Base-by-base conservation (phyloP, 2,797 vertebrate species). In the Pangasius djambal region DNA sequence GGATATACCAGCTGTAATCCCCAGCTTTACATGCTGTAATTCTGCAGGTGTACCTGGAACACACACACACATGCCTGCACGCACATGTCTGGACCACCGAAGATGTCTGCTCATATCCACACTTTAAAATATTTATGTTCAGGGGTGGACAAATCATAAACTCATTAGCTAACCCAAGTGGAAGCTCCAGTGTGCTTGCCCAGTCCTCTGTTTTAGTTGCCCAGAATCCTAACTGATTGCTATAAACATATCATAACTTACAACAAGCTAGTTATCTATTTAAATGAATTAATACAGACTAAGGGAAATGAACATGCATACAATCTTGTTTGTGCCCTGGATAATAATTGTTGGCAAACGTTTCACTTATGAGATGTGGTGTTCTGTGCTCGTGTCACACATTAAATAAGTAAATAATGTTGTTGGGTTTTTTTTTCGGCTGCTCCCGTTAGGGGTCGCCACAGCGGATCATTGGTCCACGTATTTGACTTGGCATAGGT, bases 11-110 rank as follows among this genome's bases (percentile, higher is more conserved):
- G 92, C 93, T 94, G 94, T 96, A 96, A 96, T 97, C 96, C 94
- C 87, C 91, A 94, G 89, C 93, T 96, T 97, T 96, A 97, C 96
- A 96, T 86, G 93, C 93, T 95, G 96, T 96, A 96, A 96, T 96
- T 93, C 95, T 94, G 89, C 94, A 91, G 91, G 92, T 94, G 55
- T 67, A 72, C 40, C 79, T 79, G 61, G 34, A 84, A 8, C 79
- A 84, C 57, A 87, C 31, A 89, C 13, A 86, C 72, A 34, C 44
- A 44, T 55, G 9, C 31, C 6, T 44, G 6, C 22, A 74, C 8
- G 20, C 84, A 86, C 63, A 69, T 8, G 2, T 31, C 13, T 86
- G 72, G 48, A 70, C 59, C 75, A 74, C 84, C n/a, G 48, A 44
- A 0, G 52, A 44, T 55, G 7, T 70, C 65, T 61, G 63, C 25